Evolutionary conservation across 2,797 vertebrate genomes (phyloP), one percentile per base, ranked within the genome.

Genomic region (Crossoptilon crossoptilon): DNA sequence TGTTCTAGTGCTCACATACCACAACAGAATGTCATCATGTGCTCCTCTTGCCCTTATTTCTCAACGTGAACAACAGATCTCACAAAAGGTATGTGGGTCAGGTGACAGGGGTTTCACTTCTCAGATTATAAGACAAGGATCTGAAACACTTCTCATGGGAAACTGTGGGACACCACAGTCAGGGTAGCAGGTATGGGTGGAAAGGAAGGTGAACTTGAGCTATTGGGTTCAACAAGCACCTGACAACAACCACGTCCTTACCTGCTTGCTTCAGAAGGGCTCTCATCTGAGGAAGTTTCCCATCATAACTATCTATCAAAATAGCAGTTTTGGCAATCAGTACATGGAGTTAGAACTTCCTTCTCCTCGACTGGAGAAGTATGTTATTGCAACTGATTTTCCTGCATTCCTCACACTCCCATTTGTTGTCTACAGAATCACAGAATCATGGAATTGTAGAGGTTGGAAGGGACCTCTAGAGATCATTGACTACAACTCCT

Each of bases 81-180:
- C 89, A 84, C 68, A 59, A 7, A n/a, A 88, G 63, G 67, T 64
- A 48, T 82, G 74, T 68, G 26, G 31, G 66, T 91, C 95, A 92
- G 92, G 60, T 96, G 88, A 82, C 4, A 1, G 23, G 12, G 19
- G 17, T 91, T 86, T 91, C 84, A 88, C 44, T 94, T 94, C 91
- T 92, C 77, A 71, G 22, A 63, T 60, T 78, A 14, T 69, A 46
- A 0, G 4, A 69, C 70, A 87, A 75, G 43, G 66, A 70, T 58
- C 56, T 93, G 87, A 96, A 95, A 94, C 19, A 64, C 35, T 85
- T 75, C 17, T 2, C 56, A 59, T 46, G 87, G 81, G 90, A 91
- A 94, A 66, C 1, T 72, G 63, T 0, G 11, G 55, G 60, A 70
- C 35, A 39, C 31, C 48, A 39, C 48, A 82, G 39, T 9, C 14